Conservation (phyloP, 2,113 vertebrate genomes). For the Poeciliopsis retropinna region DNA sequence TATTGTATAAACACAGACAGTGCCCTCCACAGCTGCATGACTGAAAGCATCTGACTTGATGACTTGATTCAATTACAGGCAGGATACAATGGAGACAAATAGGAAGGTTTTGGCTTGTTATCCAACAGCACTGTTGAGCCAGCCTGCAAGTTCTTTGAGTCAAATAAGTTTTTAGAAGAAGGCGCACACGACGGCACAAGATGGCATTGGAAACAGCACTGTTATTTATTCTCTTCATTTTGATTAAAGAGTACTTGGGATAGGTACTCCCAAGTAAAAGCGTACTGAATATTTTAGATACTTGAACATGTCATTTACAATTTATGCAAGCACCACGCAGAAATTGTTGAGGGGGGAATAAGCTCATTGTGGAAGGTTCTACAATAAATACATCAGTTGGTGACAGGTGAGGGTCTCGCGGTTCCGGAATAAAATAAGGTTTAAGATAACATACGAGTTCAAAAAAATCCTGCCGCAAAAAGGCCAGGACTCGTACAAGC, state of each 20-base stretch:
- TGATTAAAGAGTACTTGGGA: background rate
- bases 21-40: constrained; percentile 38
- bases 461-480: background rate
- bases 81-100: constrained; percentile 48
- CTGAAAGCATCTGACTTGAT: constrained; percentile 53
- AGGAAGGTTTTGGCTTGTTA: constrained; percentile 16
- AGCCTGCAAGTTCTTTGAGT: background rate
- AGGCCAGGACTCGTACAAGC: background rate
- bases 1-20: constrained; percentile 31
- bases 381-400: background rate
- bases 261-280: background rate
- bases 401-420: background rate
- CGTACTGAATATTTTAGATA: background rate
- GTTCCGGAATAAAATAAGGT: background rate
- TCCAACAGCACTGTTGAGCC: constrained; percentile 23
- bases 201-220: background rate
- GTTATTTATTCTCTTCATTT: too few relatives aligned
- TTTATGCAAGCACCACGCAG: background rate
- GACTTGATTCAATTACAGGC: constrained; percentile 53
- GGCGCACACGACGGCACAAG: too few relatives aligned
- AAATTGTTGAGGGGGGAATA: background rate
- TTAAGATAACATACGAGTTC: background rate
- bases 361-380: background rate
- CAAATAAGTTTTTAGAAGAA: background rate
- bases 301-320: background rate